Evolutionary conservation across 2,888 invertebrate genomes (phyloP).

Genomic region (Pomacea canaliculata): DNA sequence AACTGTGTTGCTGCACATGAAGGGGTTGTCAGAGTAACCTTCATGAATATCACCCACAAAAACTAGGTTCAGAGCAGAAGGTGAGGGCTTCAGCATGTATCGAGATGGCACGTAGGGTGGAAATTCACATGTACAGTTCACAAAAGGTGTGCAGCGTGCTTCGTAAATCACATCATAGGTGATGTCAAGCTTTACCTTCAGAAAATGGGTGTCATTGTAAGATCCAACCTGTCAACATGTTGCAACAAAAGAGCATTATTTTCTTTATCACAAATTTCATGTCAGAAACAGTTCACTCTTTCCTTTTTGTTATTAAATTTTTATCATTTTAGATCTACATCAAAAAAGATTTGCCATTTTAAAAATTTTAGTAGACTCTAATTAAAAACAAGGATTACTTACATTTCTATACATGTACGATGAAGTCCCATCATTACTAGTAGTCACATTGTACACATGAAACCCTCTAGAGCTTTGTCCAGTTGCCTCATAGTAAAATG

Average conservation of each 20-base stretch:
- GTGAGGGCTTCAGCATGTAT: slow-evolving; percentile 53
- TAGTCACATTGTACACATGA: slow-evolving; percentile 58
- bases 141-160: slow-evolving; percentile 42
- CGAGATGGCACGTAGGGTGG: slow-evolving; percentile 52
- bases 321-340: too few species aligned
- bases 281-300: too few species aligned
- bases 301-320: too few species aligned
- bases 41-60: slow-evolving; percentile 70
- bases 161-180: slow-evolving; percentile 47
- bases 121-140: slow-evolving; percentile 40
- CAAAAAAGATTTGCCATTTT: too few species aligned
- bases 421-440: neutral
- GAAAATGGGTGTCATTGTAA: slow-evolving; percentile 63
- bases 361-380: too few species aligned
- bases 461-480: slow-evolving; percentile 65
- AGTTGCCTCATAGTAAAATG: slow-evolving; percentile 54
- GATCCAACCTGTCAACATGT: slow-evolving; percentile 57
- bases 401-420: slow-evolving; percentile 33
- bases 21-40: slow-evolving; percentile 54
- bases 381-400: slow-evolving; percentile 5
- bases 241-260: neutral
- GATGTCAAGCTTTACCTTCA: slow-evolving; percentile 55
- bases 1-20: slow-evolving; percentile 67
- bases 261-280: too few species aligned
- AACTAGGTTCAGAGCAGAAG: slow-evolving; percentile 63